Conservation (phyloP, 1,140 invertebrate species). For the Saccostrea cuccullata region DNA sequence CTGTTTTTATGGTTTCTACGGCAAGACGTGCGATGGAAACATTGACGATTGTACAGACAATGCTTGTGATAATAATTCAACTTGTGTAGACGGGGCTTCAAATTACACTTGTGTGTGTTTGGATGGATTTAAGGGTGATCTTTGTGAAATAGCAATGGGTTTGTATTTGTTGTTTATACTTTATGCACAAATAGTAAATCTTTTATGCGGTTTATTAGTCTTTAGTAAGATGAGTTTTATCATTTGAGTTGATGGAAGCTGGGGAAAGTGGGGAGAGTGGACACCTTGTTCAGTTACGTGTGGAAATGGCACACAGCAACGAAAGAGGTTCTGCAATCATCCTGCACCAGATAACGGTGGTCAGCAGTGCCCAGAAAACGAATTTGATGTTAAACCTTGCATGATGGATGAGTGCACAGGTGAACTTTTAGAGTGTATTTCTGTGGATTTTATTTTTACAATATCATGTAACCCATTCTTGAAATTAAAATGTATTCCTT, state of each 20-base stretch:
- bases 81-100: slow-evolving; percentile 93
- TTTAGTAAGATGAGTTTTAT: too few relatives aligned
- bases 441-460: not conserved
- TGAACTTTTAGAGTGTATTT: not conserved
- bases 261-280: slow-evolving; percentile 46
- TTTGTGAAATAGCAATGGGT: slow-evolving; percentile 61
- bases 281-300: slow-evolving; percentile 35
- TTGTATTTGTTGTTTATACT: too few relatives aligned
- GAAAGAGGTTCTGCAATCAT: slow-evolving; percentile 21
- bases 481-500: too few relatives aligned
- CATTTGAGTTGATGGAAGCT: slow-evolving; percentile 49
- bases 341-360: slow-evolving; percentile 45
- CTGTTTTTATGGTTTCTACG: slow-evolving; percentile 46
- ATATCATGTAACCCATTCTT: too few relatives aligned
- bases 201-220: too few relatives aligned
- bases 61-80: slow-evolving; percentile 54
- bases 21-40: slow-evolving; percentile 44
- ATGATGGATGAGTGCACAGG: slow-evolving; percentile 18
- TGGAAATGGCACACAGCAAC: slow-evolving; percentile 34
- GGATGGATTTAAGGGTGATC: slow-evolving; percentile 85
- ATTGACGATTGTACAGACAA: slow-evolving; percentile 54
- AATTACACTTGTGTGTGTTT: slow-evolving; percentile 95
- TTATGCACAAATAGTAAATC: too few relatives aligned
- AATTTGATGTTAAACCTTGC: not conserved
- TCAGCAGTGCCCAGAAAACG: slow-evolving; percentile 37